These are phyloP conservation scores for Parascotia fuliginaria DNA, from an alignment of 2,888 invertebrate species.

Conservation along the genomic window DNA sequence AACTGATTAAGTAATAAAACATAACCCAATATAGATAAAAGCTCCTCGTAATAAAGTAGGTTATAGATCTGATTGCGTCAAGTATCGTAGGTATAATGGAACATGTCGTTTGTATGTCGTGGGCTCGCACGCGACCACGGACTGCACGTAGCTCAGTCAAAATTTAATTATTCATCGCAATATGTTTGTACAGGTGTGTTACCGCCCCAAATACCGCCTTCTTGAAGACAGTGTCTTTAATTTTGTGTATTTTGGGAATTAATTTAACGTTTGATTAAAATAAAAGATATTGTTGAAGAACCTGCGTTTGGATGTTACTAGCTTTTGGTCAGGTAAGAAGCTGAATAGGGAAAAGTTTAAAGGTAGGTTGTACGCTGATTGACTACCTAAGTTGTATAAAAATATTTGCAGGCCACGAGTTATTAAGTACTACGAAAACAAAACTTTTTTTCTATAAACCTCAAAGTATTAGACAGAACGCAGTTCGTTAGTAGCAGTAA, in stretches of 20 bases:
- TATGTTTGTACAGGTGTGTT: constrained; percentile 70
- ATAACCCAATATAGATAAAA: too few species aligned
- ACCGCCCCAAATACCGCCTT: constrained; percentile 65
- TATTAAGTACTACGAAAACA: too few species aligned
- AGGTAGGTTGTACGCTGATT: too few species aligned
- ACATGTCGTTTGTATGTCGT: constrained; percentile 18
- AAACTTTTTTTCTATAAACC: too few species aligned
- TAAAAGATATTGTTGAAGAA: background rate
- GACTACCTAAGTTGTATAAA: too few species aligned
- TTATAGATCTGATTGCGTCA: constrained; percentile 6
- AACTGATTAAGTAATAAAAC: too few species aligned
- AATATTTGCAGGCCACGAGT: too few species aligned
- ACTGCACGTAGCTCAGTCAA: constrained; percentile 20
- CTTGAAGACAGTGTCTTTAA: constrained; percentile 11
- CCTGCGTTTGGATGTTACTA: too few species aligned
- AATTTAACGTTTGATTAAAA: constrained; percentile 6
- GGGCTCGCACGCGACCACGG: constrained; percentile 18
- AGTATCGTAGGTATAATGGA: constrained; percentile 8
- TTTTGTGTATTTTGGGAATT: constrained; percentile 20
- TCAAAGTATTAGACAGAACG: too few species aligned
- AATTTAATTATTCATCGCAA: constrained; percentile 60
- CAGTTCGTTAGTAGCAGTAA: too few species aligned
- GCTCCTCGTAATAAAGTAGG: background rate
- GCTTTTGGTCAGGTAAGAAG: too few species aligned
- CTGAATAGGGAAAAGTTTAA: too few species aligned